Evolutionary conservation across 2,888 invertebrate species (phyloP), one percentile per base, ranked within the genome.

Genomic region (Folsomia manolachei): DNA sequence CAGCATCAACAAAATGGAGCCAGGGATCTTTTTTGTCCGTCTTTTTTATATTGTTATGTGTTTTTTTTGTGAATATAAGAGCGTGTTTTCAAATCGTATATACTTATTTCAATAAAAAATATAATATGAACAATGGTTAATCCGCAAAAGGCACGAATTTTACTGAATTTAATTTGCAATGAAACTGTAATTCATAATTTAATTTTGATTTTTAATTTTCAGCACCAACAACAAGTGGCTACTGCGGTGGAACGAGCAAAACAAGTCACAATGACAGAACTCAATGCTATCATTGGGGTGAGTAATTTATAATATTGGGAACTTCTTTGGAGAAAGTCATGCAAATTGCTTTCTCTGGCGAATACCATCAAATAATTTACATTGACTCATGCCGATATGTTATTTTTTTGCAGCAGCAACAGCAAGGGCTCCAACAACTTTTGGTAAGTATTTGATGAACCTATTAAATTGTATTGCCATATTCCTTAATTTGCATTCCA

Each of bases 221-320:
- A 77, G 77, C 77, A 77, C 69, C 97, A 98, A 84, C 95, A 95
- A 85, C 95, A 96, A 86, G 97, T 98, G 65, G 92, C 95, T 27
- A 90, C 93, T 67, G 96, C 98, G 19, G 94, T 98, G 65, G 98
- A 99, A 82, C 88, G 97, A 84, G 97, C 97, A 82, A 98, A 98
- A 87, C 95, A 97, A 87, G 95, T 99, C 83, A 96, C 94, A 83
- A 95, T 97, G 95, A 91, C 95, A 78, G 97, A 97, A 86, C 88
- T 97, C 78, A 97, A 96, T 86, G 91, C 95, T 82, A 95, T 97
- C 82, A 95, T 97, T 83, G 95, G 95, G 91, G 97, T 97, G 89
- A 77, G 77, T 66, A 39, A 39, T 39, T 39, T 39, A n/a, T 56
- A 56, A 56, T 7, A 39, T 39, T 39, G 4, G n/a, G 39, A 39